phyloP scores from a whole-genome alignment of 2,797 vertebrate genomes.

The Malacoraja senta region DNA sequence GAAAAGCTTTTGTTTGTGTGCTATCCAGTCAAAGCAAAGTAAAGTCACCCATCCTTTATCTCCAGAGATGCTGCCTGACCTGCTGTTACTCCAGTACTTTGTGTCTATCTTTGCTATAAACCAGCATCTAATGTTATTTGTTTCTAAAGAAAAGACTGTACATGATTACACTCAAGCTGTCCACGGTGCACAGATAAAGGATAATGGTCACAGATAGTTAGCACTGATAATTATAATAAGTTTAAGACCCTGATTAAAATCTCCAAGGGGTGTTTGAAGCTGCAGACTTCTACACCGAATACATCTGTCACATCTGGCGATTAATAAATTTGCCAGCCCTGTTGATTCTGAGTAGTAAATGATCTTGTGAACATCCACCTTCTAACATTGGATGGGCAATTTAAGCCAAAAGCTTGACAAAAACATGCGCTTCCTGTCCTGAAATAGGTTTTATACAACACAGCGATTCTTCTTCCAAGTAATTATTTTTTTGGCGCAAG shows the following conservation, averaged over 20 bases:
- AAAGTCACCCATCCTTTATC: too few species aligned
- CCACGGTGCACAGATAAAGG: too few species aligned
- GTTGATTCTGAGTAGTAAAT: neutral
- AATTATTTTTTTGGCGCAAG: conserved; percentile 60
- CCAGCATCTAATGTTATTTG: too few species aligned
- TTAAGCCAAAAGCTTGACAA: conserved; percentile 58
- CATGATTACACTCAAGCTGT: too few species aligned
- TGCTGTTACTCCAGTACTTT: too few species aligned
- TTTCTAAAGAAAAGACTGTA: too few species aligned
- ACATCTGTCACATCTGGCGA: neutral
- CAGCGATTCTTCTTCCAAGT: conserved; percentile 60
- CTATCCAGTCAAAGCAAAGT: too few species aligned
- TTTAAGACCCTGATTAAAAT: neutral
- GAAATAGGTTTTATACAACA: conserved; percentile 54
- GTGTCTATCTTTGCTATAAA: too few species aligned
- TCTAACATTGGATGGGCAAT: conserved; percentile 47
- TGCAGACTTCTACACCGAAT: neutral
- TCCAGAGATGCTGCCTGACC: too few species aligned
- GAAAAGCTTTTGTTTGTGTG: too few species aligned
- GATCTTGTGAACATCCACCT: conserved; percentile 37
- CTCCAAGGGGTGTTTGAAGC: neutral
- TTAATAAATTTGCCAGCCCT: neutral
- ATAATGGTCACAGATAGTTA: too few species aligned
- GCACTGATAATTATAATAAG: neutral
- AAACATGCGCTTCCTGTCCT: conserved; percentile 49